Base-by-base conservation (phyloP, 2,888 invertebrate species). In the Ophion slaviceki region DNA sequence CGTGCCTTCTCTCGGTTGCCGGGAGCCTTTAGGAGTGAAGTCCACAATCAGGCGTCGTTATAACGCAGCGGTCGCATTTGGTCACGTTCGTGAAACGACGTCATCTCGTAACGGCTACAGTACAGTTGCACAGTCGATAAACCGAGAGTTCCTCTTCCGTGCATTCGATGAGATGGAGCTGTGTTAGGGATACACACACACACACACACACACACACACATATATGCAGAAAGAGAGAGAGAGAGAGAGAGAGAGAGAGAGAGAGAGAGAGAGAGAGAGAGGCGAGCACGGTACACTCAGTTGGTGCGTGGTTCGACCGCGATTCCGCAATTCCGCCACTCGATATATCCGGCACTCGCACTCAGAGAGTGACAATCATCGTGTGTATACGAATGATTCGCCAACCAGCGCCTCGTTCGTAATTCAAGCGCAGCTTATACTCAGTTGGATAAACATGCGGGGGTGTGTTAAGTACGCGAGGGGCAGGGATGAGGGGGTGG, bases 81-180 rank as follows among this genome's bases (percentile, higher is more conserved):
- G 84, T 86, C 86, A 84, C 84, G 86, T 86, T n/a, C 80, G 77
- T 75, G 72, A 81, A 86, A 86, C 80, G 68, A 86, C 83, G 86
- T 86, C 83, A 77, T 81, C 84, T 78, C 77, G 62, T 47, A 77
- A 80, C 47, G 62, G 72, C 79, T 28, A 53, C 47, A 6, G 57
- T 78, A 70, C 36, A 80, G 47, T 36, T 67, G 32, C 40, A 76
- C 36, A 68, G 75, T 76, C 71, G 85, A 71, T 79, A 47, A 70
- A 85, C 78, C 82, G 70, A 79, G 75, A 20, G 36, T 28, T 45
- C 28, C 72, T 14, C 77, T 36, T 47, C 74, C 66, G 47, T 61
- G 20, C 72, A 72, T 71, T 64, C 53, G 53, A 14, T 53, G 53
- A 85, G 71, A 79, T 75, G 70, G 57, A 74, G 72, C 47, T 76